phyloP scores from a whole-genome alignment of 2,888 invertebrate genomes.

The Calameuta filiformis region DNA sequence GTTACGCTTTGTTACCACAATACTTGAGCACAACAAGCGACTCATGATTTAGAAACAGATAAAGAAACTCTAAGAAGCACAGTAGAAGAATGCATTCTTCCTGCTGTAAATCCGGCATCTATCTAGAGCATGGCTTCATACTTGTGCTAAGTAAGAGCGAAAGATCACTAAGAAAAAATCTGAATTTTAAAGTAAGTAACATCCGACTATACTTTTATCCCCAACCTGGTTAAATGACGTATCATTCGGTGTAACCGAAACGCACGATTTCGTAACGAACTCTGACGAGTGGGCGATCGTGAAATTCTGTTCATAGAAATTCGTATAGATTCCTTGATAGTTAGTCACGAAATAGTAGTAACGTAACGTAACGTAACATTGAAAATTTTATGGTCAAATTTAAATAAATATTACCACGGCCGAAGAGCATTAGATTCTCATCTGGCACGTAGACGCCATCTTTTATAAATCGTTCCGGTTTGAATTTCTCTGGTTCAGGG shows the following conservation, averaged over 20 bases:
- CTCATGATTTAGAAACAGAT: not conserved
- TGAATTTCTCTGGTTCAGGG: conserved; percentile 73
- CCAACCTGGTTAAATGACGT: not conserved
- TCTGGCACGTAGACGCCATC: conserved; percentile 46
- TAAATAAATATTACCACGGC: conserved; percentile 55
- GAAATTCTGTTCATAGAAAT: not conserved
- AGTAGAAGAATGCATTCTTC: not conserved
- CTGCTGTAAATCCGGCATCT: not conserved
- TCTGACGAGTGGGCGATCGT: not conserved
- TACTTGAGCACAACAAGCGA: not conserved
- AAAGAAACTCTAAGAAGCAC: not conserved
- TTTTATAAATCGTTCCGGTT: conserved; percentile 74
- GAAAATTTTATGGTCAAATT: conserved; percentile 36
- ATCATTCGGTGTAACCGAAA: not conserved
- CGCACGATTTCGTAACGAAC: not conserved
- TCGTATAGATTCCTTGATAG: not conserved
- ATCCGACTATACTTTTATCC: not conserved
- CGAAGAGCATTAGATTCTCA: conserved; percentile 61
- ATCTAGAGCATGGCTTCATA: not conserved
- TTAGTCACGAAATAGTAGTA: not conserved
- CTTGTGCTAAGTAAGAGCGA: not conserved
- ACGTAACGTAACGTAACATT: not conserved
- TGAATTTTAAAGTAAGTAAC: not conserved
- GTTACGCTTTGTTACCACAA: not conserved
- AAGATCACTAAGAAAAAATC: not conserved